A percentile compares a stretch with the other conserved stretches of the same genome.
Conservation (phyloP, 2,113 vertebrate genomes). For the Formicarius rufipectus region DNA sequence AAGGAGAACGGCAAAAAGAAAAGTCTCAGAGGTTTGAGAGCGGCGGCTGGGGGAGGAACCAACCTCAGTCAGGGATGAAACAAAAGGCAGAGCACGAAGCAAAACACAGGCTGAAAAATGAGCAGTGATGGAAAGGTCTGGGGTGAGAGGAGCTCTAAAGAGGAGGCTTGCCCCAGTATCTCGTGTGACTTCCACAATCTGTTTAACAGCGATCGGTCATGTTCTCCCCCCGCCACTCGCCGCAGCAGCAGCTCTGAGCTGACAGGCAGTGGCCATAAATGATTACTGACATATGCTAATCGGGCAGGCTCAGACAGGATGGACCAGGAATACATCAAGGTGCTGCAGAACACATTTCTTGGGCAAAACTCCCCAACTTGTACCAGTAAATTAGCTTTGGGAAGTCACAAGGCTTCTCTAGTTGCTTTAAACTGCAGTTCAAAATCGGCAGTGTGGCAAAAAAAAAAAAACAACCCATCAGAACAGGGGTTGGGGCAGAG, state of each 20-base stretch:
- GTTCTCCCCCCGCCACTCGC: slow-evolving; percentile 62
- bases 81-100: not conserved
- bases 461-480: not conserved
- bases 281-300: slow-evolving; percentile 76
- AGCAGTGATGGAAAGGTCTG: slow-evolving; percentile 32
- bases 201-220: slow-evolving; percentile 61
- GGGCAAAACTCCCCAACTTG: slow-evolving; percentile 37
- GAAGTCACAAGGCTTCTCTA: not conserved
- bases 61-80: not conserved
- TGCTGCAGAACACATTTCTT: not conserved
- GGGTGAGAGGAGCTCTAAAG: slow-evolving; percentile 26
- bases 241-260: slow-evolving; percentile 32
- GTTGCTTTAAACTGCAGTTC: not conserved
- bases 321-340: slow-evolving; percentile 29
- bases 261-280: slow-evolving; percentile 54
- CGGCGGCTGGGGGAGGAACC: not conserved
- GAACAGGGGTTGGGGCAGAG: not conserved
- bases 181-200: slow-evolving; percentile 77
- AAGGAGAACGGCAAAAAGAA: not conserved
- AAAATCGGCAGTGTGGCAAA: not conserved
- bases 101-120: slow-evolving; percentile 31
- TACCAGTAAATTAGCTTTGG: slow-evolving; percentile 54
- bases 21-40: not conserved
- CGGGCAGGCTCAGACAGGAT: slow-evolving; percentile 58
- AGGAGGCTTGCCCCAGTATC: slow-evolving; percentile 73